Base-by-base conservation (phyloP, 2,113 vertebrate species). In the Holacanthus passer region DNA sequence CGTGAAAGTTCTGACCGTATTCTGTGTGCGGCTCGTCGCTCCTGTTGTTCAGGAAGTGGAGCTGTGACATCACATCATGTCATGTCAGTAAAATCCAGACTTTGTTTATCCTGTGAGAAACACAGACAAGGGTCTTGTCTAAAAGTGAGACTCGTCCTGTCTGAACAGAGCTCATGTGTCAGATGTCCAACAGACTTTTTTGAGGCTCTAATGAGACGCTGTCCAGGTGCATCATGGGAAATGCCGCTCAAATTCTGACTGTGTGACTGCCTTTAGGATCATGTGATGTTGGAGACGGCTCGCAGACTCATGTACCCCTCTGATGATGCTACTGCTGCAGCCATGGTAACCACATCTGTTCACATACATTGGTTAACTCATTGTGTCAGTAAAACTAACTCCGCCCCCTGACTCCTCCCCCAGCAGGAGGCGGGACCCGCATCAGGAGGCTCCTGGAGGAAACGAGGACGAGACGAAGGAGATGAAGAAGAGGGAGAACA, bases 271-370 rank as follows among this genome's bases (percentile, higher is more conserved):
- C 22, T 65, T 43, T 14, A 94, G 95, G 94, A 95, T 41, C 58
- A 48, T 0, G 27, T 2, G 58, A 95, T 93, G 91, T 35, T 81
- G 68, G 31, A 31, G 13, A 87, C 48, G 2, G 94, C 93, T 20
- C 79, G 87, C 1, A 70, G 58, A 0, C 87, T 95, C 17, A 95
- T 95, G 94, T 79, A 85, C 71, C 89, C 87, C 0, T 5, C 65
- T 37, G 24, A n/a, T 22, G 17, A 24, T 0, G 70, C 11, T 0
- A 59, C n/a, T 0, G 27, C 35, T 32, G 47, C 59, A 37, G 22
- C 76, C 35, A 73, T 29, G 86, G 84, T 89, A 84, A 92, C 79
- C 37, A 45, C 64, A 39, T 47, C 29, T 71, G 67, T 45, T 67
- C 59, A 76, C 64, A 73, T 47, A 53, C 8, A 37, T 62, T 37